A percentile compares a stretch with the other conserved stretches of the same genome.
Conservation (phyloP, 1,140 invertebrate species). For the Cyphomyrmex costatus region DNA sequence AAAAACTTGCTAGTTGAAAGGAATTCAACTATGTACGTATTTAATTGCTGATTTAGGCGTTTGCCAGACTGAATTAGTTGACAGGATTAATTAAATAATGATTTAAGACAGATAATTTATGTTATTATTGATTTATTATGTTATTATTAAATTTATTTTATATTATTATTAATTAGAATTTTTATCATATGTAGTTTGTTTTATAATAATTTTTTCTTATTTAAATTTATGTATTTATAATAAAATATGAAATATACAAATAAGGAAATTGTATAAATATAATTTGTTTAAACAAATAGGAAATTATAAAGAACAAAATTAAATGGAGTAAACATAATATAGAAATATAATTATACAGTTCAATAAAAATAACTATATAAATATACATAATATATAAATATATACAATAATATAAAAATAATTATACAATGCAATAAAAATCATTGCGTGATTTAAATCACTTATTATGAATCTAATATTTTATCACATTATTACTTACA, state of each 20-base stretch:
- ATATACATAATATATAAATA: too few species aligned
- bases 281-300: too few species aligned
- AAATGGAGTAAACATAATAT: neutral
- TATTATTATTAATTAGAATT: neutral
- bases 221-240: neutral
- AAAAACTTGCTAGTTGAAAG: slow-evolving; percentile 22
- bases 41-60: slow-evolving; percentile 43
- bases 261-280: too few species aligned
- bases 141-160: neutral
- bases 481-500: neutral
- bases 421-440: neutral
- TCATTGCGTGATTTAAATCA: neutral
- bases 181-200: neutral
- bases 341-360: neutral
- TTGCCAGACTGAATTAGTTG: neutral
- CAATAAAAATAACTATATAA: too few species aligned
- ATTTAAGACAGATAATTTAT: neutral
- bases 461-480: neutral
- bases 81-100: neutral
- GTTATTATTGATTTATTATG: neutral
- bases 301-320: neutral
- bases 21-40: slow-evolving; percentile 36
- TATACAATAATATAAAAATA: neutral
- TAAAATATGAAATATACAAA: neutral
- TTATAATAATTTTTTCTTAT: slow-evolving; percentile 6